A percentile compares a stretch with the other conserved stretches of the same genome.
Evolutionary conservation across 2,113 vertebrate genomes (phyloP).

Genomic region (Psittacula cyanocephala): DNA sequence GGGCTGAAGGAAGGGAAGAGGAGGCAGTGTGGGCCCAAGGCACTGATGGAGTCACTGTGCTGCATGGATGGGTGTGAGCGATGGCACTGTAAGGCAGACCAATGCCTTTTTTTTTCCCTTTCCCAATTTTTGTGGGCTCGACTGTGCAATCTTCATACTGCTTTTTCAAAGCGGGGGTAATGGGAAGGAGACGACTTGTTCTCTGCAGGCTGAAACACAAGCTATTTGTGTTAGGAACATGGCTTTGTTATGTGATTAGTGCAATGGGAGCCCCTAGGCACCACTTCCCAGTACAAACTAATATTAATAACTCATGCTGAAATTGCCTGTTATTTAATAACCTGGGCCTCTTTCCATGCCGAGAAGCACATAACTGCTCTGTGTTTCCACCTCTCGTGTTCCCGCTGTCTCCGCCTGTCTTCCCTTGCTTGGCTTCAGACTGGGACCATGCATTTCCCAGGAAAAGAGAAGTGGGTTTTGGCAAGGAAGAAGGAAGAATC

Average conservation of each 20-base stretch:
- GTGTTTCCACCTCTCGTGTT: background rate
- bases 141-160: constrained; percentile 22
- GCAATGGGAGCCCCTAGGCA: constrained; percentile 53
- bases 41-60: background rate
- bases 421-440: background rate
- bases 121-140: background rate
- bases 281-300: constrained; percentile 44
- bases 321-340: constrained; percentile 40
- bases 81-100: background rate
- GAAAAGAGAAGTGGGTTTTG: background rate
- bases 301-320: constrained; percentile 57
- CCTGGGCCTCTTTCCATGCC: constrained; percentile 7
- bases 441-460: background rate
- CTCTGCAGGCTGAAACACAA: constrained; percentile 46
- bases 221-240: constrained; percentile 29
- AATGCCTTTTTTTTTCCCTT: background rate
- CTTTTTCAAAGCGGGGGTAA: background rate
- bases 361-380: background rate
- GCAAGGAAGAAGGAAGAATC: background rate
- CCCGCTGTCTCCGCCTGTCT: background rate
- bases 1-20: background rate
- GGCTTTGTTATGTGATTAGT: constrained; percentile 54
- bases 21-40: fast-evolving
- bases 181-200: constrained; percentile 22
- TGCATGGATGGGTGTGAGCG: background rate